phyloP scores from a whole-genome alignment of 1,140 invertebrate species.

The Zaprionus ornatus region DNA sequence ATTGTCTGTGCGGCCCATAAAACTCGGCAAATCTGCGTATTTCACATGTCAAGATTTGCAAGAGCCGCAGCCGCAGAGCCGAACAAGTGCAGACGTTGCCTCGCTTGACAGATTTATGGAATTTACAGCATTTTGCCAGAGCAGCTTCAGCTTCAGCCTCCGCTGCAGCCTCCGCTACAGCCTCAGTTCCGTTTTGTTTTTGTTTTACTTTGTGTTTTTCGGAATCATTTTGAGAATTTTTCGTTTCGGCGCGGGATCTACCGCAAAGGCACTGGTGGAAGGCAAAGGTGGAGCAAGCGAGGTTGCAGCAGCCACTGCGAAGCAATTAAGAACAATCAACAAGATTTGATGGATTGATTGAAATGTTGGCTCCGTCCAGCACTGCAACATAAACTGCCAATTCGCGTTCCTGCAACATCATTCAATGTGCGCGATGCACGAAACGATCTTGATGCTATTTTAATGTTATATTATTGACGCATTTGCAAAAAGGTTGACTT shows the following conservation, averaged over 20 bases:
- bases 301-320: constrained; percentile 13
- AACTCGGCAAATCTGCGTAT: constrained; percentile 81
- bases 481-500: not conserved
- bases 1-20: constrained; percentile 70
- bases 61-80: constrained; percentile 44
- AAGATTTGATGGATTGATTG: constrained; percentile 73
- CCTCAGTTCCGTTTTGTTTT: constrained; percentile 28
- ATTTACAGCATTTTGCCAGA: constrained; percentile 66
- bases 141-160: constrained; percentile 17
- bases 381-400: constrained; percentile 18
- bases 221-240: constrained; percentile 42
- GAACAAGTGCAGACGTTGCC: constrained; percentile 77
- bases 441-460: not conserved
- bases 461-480: not conserved
- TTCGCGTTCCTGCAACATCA: constrained; percentile 22
- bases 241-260: constrained; percentile 46
- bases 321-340: constrained; percentile 77
- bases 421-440: not conserved
- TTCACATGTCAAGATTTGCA: constrained; percentile 79
- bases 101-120: constrained; percentile 80
- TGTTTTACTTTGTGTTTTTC: constrained; percentile 12
- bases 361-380: constrained; percentile 33
- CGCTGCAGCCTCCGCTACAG: constrained; percentile 4
- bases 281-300: constrained; percentile 38
- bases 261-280: constrained; percentile 36